Evolutionary conservation across 2,888 invertebrate genomes (phyloP).

Genomic region (Cheilosia impressa): DNA sequence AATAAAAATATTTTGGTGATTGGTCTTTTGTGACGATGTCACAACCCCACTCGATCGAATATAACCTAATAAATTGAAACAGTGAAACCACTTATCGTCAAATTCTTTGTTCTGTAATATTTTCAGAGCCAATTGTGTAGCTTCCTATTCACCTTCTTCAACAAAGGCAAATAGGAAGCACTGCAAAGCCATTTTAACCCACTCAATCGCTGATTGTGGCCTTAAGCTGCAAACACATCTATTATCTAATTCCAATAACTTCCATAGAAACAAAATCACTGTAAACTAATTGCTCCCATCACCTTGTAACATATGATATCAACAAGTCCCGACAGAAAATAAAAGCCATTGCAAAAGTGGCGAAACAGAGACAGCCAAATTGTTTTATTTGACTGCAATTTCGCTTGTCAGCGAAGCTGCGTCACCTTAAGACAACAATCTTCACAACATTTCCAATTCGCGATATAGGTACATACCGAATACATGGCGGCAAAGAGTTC

Average conservation of each 20-base stretch:
- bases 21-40: too few species aligned
- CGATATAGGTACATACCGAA: not conserved
- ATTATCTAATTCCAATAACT: not conserved
- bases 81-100: too few species aligned
- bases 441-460: conserved; percentile 22
- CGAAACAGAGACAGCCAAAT: not conserved
- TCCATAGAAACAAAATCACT: not conserved
- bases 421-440: not conserved
- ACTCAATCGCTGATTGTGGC: too few species aligned
- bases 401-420: not conserved
- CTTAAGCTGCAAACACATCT: not conserved
- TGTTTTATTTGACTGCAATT: not conserved
- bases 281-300: conserved; percentile 44
- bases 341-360: conserved; percentile 11
- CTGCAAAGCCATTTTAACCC: too few species aligned
- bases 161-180: too few species aligned
- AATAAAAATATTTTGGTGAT: too few species aligned
- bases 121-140: too few species aligned
- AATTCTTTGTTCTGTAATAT: too few species aligned
- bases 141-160: too few species aligned
- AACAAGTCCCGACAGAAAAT: not conserved
- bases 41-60: too few species aligned
- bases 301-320: conserved; percentile 43
- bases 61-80: too few species aligned
- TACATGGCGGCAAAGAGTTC: too few species aligned